Percentiles rank a stretch among this genome's conserved stretches.
Conservation (phyloP, 2,797 vertebrate genomes). For the Phrynocephalus vlangalii region DNA sequence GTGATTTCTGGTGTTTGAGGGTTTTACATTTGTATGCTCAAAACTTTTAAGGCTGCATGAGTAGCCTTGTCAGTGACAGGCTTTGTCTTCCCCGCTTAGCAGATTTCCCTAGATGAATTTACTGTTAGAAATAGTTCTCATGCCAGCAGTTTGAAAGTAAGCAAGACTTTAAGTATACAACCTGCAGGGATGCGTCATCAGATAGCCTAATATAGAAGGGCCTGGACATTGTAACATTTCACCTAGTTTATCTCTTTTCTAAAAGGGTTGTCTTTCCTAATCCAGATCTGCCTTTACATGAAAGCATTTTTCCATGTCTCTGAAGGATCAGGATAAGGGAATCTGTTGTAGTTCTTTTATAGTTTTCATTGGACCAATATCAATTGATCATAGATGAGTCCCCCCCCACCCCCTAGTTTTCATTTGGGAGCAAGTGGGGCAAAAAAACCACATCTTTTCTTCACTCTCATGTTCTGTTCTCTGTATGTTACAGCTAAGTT, state of each 20-base stretch:
- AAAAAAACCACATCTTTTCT: not conserved
- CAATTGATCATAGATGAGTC: not conserved
- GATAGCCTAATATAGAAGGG: not conserved
- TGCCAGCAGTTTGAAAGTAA: not conserved
- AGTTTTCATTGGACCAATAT: not conserved
- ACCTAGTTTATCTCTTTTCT: not conserved
- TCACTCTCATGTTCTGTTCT: not conserved
- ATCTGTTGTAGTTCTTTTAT: not conserved
- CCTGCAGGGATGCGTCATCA: not conserved
- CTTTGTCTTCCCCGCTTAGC: not conserved
- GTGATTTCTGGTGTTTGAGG: not conserved
- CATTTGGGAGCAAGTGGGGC: not conserved
- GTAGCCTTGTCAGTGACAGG: not conserved
- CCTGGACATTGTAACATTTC: not conserved
- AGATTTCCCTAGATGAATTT: not conserved
- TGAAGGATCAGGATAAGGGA: not conserved
- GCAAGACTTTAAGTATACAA: not conserved
- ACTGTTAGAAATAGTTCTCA: not conserved
- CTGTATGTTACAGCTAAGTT: not conserved
- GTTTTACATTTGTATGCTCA: not conserved
- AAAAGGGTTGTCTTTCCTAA: conserved; percentile 2
- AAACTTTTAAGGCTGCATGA: too few species aligned
- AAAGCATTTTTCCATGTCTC: not conserved
- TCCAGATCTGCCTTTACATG: not conserved
- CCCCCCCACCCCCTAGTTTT: not conserved